These are phyloP conservation scores for Muscina levida DNA, from an alignment of 2,888 invertebrate genomes.

Conservation along the genomic window DNA sequence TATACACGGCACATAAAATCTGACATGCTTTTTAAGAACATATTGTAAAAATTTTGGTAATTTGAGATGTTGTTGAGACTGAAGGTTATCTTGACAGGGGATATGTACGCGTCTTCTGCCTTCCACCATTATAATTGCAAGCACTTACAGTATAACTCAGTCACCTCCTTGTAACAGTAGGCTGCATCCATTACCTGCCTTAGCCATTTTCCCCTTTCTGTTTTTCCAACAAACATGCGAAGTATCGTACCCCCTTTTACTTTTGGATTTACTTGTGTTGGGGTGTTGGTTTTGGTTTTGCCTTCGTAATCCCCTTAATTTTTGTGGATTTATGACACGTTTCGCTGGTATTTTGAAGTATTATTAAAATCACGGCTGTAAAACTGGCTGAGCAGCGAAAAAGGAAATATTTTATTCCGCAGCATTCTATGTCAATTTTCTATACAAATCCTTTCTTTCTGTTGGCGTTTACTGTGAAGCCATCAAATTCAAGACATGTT, in stretches of 20 bases:
- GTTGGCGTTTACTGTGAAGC: not conserved
- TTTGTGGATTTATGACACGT: constrained; percentile 55
- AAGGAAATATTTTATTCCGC: constrained; percentile 45
- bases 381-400: constrained; percentile 45
- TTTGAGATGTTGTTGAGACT: no score
- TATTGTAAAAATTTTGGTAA: no score
- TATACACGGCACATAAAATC: not conserved
- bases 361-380: constrained; percentile 40
- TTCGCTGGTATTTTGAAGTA: constrained; percentile 33
- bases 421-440: constrained; percentile 43
- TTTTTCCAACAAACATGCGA: no score
- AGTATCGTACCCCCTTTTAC: constrained; percentile 1
- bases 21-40: no score
- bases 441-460: constrained; percentile 49
- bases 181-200: no score
- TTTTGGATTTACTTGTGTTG: constrained; percentile 20
- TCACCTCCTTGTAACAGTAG: no score
- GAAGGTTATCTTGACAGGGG: no score
- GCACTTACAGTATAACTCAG: no score
- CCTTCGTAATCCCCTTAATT: constrained; percentile 36
- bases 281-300: not conserved
- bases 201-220: no score
- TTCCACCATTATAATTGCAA: no score
- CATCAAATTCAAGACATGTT: constrained; percentile 58
- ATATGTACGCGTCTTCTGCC: no score